A percentile compares a stretch with the other conserved stretches of the same genome.
Conservation (phyloP, 2,888 invertebrate genomes). For the Pyralis farinalis region DNA sequence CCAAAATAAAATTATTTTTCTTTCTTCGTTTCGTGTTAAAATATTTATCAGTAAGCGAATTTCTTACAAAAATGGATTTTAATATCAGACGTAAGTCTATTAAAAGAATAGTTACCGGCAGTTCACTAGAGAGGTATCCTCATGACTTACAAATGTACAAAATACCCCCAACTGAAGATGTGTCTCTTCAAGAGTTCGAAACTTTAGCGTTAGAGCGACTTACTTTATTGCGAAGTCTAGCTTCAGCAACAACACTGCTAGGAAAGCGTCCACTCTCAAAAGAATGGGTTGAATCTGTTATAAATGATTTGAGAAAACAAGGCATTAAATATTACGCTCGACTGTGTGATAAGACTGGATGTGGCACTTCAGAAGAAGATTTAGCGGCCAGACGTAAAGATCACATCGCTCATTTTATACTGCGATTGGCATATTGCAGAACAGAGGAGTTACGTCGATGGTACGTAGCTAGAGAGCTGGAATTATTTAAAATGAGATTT, state of each 20-base stretch:
- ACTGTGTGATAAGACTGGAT: conserved; percentile 79
- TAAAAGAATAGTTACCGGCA: conserved; percentile 51
- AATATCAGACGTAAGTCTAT: conserved; percentile 66
- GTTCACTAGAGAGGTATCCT: conserved; percentile 82
- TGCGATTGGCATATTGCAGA: conserved; percentile 94
- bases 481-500: conserved; percentile 92
- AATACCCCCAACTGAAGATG: conserved; percentile 86
- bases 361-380: conserved; percentile 80
- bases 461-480: conserved; percentile 94
- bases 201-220: conserved; percentile 91
- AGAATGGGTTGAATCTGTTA: conserved; percentile 85
- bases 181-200: conserved; percentile 92
- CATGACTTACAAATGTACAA: conserved; percentile 91
- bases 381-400: conserved; percentile 87
- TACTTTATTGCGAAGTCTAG: conserved; percentile 88
- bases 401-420: conserved; percentile 95
- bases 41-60: neutral
- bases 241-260: conserved; percentile 84
- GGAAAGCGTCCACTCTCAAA: conserved; percentile 82
- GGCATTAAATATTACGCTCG: conserved; percentile 84
- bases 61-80: conserved; percentile 54
- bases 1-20: too few relatives aligned
- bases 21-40: neutral
- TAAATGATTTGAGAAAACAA: conserved; percentile 84
- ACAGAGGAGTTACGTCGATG: conserved; percentile 92